Base-by-base conservation (phyloP, 2,113 vertebrate genomes). In the Zosterops lateralis region DNA sequence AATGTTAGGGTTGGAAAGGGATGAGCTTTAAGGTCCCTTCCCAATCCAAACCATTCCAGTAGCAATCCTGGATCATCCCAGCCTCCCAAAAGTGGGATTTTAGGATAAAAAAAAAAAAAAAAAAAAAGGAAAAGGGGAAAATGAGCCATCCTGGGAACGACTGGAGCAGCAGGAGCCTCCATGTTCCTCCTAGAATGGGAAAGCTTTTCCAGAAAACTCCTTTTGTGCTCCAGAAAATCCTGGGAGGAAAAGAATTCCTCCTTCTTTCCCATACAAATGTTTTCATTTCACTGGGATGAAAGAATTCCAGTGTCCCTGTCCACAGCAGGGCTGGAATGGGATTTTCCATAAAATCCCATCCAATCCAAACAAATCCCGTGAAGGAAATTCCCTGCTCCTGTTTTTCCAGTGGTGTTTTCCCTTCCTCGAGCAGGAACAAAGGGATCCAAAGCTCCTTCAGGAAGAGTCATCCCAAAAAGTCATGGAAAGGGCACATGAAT, bases 401-500 rank as follows among this genome's bases (percentile, higher is more conserved):
- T 16, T 61, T 61, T 44, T 34, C 25, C 48, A 34, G 32, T 3
- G 10, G 42, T 36, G 11, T 80, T 92, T 92, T 78, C 73, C 80
- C 42, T 81, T 84, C 65, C 66, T 62, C 14, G 10, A 25, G 31
- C n/a, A 58, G 83, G 81, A 94, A 89, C 48, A 91, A 79, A 94
- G 71, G 58, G 81, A 87, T 87, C 56, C 67, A 72, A 76, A 47
- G 42, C 48, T 72, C 78, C 78, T 78, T 10, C 70, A 68, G 96
- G 77, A 82, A 48, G 7, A 78, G 50, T 57, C 84, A 81, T 57
- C 57, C 73, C 8, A 1, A 67, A 58, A 54, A 40, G 48, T 75
- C 89, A 64, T 3, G 36, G 73, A 53, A 84, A 91, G 81, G 71
- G 44, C 45, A 48, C 74, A 82, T 95, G 25, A 95, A 95, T 91